Base-by-base conservation (phyloP, 2,888 invertebrate genomes). In the Schizotus pectinicornis region DNA sequence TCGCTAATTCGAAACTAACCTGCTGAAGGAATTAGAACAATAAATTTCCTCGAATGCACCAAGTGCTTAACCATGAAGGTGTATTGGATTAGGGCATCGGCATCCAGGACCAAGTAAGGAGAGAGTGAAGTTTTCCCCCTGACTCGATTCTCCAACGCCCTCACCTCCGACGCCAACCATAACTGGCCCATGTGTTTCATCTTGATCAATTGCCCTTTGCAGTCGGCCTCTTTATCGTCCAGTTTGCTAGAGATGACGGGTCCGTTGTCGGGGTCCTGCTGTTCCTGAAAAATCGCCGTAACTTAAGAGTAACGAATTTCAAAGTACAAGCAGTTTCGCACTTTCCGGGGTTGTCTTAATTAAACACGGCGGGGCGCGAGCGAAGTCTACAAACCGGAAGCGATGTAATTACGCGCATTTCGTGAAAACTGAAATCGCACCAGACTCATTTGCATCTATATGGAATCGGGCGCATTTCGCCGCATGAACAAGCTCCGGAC, bases 81-180 rank as follows among this genome's bases (percentile, higher is more conserved):
- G 74, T 90, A 88, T 68, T 89, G 86, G 66, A 90, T 88, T 38
- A 95, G 82, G 6, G 90, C 90, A 61, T 90, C 89, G 0, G 92
- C 86, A 79, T 96, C 95, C 1, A 94, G 85, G n/a, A 94, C 94
- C 36, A 96, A 83, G 74, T 95, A 92, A 0, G 95, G 92, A 0
- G 94, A 94, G 72, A 90, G 84, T 1, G 87, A 76, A 34, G 82
- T 79, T 35, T 82, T 81, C 0, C 77, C 77, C 58, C 83, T 83
- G 8, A 89, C 86, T 67, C 88, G 85, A 63, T 84, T 89, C 79
- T 96, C 95, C 62, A 96, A 79, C 62, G 93, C 91, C 39, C 89
- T 87, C 11, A 96, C 95, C 77, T 94, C 95, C 5, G 94, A 91
- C 68, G 89, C 88, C 51, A 97, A 81, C 92, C 96, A 94, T 55